Conservation (phyloP, 1,140 invertebrate species). For the Nomia melanderi region DNA sequence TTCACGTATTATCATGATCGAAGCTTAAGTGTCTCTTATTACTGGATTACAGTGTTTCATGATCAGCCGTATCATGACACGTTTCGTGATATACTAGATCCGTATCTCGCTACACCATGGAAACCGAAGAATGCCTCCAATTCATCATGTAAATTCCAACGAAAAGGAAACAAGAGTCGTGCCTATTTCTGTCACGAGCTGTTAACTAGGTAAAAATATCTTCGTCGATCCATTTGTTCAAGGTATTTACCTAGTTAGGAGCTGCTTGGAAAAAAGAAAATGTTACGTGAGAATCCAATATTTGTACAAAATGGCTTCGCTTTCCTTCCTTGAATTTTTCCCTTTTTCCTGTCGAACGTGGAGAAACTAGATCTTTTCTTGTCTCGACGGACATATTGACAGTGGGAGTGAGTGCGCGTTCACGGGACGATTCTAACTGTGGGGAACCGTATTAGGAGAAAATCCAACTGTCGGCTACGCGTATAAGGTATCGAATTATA, state of each 20-base stretch:
- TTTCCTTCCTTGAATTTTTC: constrained; percentile 21
- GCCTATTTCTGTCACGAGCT: background rate
- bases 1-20: background rate
- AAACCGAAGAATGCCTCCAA: background rate
- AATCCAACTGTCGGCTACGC: constrained; percentile 67
- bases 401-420: constrained; percentile 31
- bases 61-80: background rate
- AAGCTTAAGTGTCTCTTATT: background rate
- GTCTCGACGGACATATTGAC: constrained; percentile 1
- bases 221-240: background rate
- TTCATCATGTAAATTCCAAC: background rate
- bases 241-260: background rate
- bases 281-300: background rate
- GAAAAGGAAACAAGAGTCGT: background rate
- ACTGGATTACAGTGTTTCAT: background rate
- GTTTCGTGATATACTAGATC: background rate
- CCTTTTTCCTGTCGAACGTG: constrained; percentile 3
- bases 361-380: constrained; percentile 38
- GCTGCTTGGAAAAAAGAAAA: background rate
- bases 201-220: background rate
- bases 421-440: constrained; percentile 57
- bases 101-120: background rate
- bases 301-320: background rate
- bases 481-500: constrained; percentile 72
- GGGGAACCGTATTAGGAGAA: constrained; percentile 73